Base-by-base conservation (phyloP, 2,113 vertebrate species). In the Nannospalax galili region DNA sequence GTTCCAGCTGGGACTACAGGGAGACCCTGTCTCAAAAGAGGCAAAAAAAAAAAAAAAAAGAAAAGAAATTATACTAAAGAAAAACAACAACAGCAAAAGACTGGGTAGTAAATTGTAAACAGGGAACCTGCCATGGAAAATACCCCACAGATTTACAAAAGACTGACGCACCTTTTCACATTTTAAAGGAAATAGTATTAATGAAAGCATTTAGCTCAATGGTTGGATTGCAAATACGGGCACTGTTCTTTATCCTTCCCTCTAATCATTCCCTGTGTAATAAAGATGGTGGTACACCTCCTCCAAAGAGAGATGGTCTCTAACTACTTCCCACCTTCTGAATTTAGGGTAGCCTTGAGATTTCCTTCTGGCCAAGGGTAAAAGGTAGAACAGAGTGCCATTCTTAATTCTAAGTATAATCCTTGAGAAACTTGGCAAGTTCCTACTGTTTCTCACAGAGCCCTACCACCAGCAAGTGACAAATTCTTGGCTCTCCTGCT, bases 151-250 rank as follows among this genome's bases (percentile, higher is more conserved):
- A 72, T 42, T 85, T 81, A 93, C 22, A 74, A 81, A 91, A 14
- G 32, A 26, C 4, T 86, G 75, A 19, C 72, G 14, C 3, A 56
- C 10, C 48, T 8, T 67, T 92, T 77, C 52, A 80, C 45, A 95
- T 26, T 84, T 93, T 73, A 67, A 88, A 94, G 79, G 32, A 92
- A 88, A 92, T 56, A 26, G 6, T 52, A 52, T 52, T 72, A 19
- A 87, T 40, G 7, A 92, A 92, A 89, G 42, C 7, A 70, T 70
- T 69, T 5, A 91, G 35, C 35, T n/a, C 28, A 58, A 42, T 3
- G 28, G 42, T 1, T 89, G 22, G 70, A 80, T 0, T 15, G 14
- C 22, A 92, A 67, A 77, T 67, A 52, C 7, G 10, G 40, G 19
- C 32, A 35, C 32, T 58, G 26, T 26, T 73, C 11, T 80, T 85